phyloP scores from a whole-genome alignment of 2,797 vertebrate species.

The Enteromius anoplus region DNA sequence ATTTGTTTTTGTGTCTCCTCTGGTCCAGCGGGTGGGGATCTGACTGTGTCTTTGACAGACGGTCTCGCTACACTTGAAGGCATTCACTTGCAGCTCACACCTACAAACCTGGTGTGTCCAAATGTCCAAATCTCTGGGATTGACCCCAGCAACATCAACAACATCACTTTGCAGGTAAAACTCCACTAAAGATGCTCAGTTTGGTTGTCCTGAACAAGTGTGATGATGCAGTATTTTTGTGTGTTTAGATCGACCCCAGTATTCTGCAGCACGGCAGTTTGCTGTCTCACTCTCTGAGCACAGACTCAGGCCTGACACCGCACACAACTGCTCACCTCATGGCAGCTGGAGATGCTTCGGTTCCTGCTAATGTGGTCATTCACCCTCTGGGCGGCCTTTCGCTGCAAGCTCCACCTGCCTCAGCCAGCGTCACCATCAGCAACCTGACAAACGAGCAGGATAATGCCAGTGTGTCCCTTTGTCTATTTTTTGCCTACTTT shows the following conservation, averaged over 20 bases:
- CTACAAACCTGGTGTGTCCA: conserved; percentile 90
- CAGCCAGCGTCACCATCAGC: conserved; percentile 83
- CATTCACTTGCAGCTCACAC: conserved; percentile 93
- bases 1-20: background rate
- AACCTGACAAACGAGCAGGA: conserved; percentile 85
- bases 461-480: conserved; percentile 73
- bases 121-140: conserved; percentile 98
- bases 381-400: conserved; percentile 90
- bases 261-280: conserved; percentile 90
- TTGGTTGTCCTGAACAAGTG: background rate
- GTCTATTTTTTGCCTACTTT: background rate
- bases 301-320: conserved; percentile 78
- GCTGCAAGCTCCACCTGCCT: conserved; percentile 84
- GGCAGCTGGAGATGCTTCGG: conserved; percentile 76
- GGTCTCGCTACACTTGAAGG: conserved; percentile 93
- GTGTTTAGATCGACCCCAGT: conserved; percentile 88
- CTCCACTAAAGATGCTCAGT: background rate
- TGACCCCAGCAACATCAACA: conserved; percentile 92
- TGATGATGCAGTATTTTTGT: background rate
- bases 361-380: conserved; percentile 89
- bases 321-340: conserved; percentile 81
- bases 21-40: conserved; percentile 86
- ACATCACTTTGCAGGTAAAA: conserved; percentile 94
- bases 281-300: conserved; percentile 85
- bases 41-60: conserved; percentile 95